Conservation (phyloP, 2,888 invertebrate species). For the Megaustenia siamemsis region DNA sequence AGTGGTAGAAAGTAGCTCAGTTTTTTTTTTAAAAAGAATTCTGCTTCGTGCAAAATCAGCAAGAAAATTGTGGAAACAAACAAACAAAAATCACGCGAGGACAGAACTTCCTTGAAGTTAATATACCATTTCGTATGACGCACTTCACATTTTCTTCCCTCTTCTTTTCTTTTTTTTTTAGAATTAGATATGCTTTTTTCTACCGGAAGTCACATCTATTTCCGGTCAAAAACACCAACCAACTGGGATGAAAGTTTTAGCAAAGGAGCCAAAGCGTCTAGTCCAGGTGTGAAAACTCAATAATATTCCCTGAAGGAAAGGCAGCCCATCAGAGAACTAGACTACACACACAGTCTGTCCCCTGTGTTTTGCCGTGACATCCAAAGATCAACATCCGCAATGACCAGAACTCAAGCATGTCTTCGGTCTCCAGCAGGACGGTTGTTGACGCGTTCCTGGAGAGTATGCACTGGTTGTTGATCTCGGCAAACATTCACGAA, state of each 20-base stretch:
- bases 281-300: conserved; percentile 13
- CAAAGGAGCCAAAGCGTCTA: conserved; percentile 36
- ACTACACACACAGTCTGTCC: neutral
- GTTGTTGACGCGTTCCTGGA: conserved; percentile 41
- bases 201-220: conserved; percentile 38
- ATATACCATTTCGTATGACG: no score
- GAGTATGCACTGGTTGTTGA: conserved; percentile 31
- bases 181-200: neutral
- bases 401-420: conserved; percentile 39
- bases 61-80: no score
- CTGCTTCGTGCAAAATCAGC: no score
- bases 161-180: no score
- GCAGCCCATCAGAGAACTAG: conserved; percentile 22
- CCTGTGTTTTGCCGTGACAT: conserved; percentile 31
- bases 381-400: conserved; percentile 46
- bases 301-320: conserved; percentile 7
- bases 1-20: no score
- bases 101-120: no score
- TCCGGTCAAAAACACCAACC: conserved; percentile 22
- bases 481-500: conserved; percentile 35
- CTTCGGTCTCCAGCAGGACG: conserved; percentile 10
- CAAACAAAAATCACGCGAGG: no score
- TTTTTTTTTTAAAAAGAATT: no score
- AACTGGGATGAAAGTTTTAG: conserved; percentile 29
- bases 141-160: no score